A percentile compares a stretch with the other conserved stretches of the same genome.
Conservation (phyloP, 1,140 invertebrate genomes). For the Paracyclopina nana region DNA sequence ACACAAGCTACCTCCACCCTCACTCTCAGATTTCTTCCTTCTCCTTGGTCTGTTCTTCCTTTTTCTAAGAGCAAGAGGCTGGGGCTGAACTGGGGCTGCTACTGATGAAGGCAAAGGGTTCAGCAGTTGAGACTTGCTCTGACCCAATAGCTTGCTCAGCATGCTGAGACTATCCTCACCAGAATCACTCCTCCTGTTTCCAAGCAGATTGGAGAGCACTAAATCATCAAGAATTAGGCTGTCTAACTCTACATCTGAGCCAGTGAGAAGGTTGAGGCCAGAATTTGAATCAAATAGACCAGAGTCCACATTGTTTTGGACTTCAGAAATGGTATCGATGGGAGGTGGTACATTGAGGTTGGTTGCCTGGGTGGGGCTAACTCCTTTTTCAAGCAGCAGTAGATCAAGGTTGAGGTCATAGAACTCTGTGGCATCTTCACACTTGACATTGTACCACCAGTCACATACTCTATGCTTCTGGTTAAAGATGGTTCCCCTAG, state of each 20-base stretch:
- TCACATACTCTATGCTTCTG: constrained; percentile 22
- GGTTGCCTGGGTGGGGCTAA: not conserved
- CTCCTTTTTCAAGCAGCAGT: not conserved
- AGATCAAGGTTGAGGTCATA: constrained; percentile 19
- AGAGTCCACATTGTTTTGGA: too few species aligned
- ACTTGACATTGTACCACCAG: constrained; percentile 24
- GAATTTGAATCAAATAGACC: too few species aligned
- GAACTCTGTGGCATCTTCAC: constrained; percentile 20
- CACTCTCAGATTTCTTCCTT: not conserved
- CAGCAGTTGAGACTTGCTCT: not conserved
- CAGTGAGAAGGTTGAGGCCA: not conserved
- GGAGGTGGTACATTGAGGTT: not conserved
- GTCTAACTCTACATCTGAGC: not conserved
- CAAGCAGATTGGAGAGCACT: not conserved
- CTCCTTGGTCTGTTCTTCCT: not conserved
- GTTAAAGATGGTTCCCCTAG: constrained; percentile 23
- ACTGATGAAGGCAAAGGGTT: not conserved
- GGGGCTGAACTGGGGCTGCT: not conserved
- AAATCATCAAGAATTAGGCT: constrained; percentile 3
- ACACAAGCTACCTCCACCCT: not conserved
- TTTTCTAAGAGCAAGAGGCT: not conserved
- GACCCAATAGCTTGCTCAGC: not conserved
- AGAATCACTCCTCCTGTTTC: not conserved
- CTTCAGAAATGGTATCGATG: not conserved
- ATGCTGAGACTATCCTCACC: not conserved